Evolutionary conservation across 2,888 invertebrate species (phyloP), one percentile per base, ranked within the genome.

Genomic region (Apotomis turbidana): DNA sequence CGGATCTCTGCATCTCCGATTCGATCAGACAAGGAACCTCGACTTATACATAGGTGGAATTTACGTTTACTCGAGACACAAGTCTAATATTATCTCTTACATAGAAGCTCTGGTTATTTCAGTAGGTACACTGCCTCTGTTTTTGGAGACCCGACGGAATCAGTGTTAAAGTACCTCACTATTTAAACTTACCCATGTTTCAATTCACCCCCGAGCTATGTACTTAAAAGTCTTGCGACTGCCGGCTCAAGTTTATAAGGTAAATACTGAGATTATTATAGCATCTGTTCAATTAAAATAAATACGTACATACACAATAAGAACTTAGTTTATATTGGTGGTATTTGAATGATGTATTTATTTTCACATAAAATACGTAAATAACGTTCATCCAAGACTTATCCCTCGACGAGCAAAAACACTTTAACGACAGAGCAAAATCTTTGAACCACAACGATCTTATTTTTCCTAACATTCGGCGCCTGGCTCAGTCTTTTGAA

Each of bases 401-500:
- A 59, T 59, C 59, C 51, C 51, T 59, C 41, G n/a, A 15, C 12
- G 59, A 51, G 51, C 15, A 41, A 68, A 57, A 52, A 27, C 41
- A 66, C 41, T 57, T 15, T 41, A 6, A 15, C n/a, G 13, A 49
- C 58, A 12, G 5, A 66, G 41, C 10, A 15, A 55, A 66, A 51
- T 67, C 36, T 49, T 38, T 38, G 13, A 59, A 13, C 10, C 15
- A 58, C 46, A 49, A 49, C 27, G 46, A 46, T 61, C 46, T 61
- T 58, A 68, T 38, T 59, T 68, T 67, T 59, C 10, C 38, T 13
- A 10, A 15, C 15, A 68, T 68, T 58, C 27, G 41, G 51, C 15
- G 51, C 51, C 61, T 12, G 10, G 15, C 55, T 36, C 27, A 8
- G 54, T 54, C 13, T 5, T 54, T 15, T 54, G 54, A 5, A 54